phyloP scores from a whole-genome alignment of 2,888 invertebrate species.

The Cryptocephalus primarius region DNA sequence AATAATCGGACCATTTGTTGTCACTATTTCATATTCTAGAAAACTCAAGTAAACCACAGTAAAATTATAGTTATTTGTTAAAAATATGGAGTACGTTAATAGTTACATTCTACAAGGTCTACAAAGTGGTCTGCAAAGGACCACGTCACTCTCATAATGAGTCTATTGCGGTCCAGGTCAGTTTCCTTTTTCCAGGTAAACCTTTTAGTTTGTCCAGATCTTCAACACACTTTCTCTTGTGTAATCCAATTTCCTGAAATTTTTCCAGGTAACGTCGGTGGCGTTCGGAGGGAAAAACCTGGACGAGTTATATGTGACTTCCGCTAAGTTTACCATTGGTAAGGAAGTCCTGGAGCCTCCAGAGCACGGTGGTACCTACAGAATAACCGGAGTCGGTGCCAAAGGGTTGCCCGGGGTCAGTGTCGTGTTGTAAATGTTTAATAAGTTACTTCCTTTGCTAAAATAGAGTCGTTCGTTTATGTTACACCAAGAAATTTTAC shows the following conservation, averaged over 20 bases:
- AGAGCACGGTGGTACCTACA: conserved; percentile 45
- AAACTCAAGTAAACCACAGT: too few relatives aligned
- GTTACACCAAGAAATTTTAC: background rate
- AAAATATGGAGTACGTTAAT: too few relatives aligned
- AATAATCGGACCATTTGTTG: too few relatives aligned
- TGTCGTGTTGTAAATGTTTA: background rate
- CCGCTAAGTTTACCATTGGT: conserved; percentile 19
- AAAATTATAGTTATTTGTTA: too few relatives aligned
- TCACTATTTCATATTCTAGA: too few relatives aligned
- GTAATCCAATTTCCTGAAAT: background rate
- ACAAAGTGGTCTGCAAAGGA: too few relatives aligned
- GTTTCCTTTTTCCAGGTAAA: too few relatives aligned
- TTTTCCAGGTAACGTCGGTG: conserved; percentile 22
- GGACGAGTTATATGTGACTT: conserved; percentile 22
- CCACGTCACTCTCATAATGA: too few relatives aligned
- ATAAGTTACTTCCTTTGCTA: background rate
- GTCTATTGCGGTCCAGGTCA: too few relatives aligned
- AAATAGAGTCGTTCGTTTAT: background rate
- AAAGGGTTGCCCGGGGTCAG: conserved; percentile 39
- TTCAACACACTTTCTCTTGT: too few relatives aligned
- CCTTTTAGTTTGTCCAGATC: too few relatives aligned
- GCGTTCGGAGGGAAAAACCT: conserved; percentile 23
- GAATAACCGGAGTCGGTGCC: conserved; percentile 46
- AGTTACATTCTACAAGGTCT: too few relatives aligned
- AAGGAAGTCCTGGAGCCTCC: conserved; percentile 32